phyloP scores from a whole-genome alignment of 2,113 vertebrate species.

The Onychostruthus taczanowskii region DNA sequence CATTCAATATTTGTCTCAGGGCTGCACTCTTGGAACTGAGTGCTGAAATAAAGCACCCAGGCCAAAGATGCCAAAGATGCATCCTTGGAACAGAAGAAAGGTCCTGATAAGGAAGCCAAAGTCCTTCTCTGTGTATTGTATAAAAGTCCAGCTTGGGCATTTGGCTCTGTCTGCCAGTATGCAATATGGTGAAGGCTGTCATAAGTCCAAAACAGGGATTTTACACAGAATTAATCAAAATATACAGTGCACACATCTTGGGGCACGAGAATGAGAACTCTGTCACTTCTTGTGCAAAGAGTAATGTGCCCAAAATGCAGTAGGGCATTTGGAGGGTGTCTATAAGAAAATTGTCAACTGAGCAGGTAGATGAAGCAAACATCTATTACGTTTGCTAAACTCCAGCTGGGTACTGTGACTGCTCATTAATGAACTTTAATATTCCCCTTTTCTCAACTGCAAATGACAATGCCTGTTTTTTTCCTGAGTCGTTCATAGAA shows the following conservation, averaged over 20 bases:
- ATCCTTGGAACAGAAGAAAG: background rate
- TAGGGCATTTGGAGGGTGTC: background rate
- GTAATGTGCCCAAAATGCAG: background rate
- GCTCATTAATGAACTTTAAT: background rate
- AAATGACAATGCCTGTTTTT: background rate
- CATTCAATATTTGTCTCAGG: background rate
- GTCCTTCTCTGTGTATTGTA: background rate
- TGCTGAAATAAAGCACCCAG: background rate
- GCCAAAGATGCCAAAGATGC: background rate
- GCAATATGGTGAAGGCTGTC: background rate
- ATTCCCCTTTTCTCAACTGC: background rate
- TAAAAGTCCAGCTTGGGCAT: background rate
- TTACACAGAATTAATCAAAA: background rate
- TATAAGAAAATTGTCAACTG: background rate
- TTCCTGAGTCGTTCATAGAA: background rate
- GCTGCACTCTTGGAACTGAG: background rate
- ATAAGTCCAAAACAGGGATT: background rate
- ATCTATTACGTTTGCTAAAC: background rate
- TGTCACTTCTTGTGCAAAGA: background rate
- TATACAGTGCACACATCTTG: background rate
- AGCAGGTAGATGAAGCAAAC: background rate
- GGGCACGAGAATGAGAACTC: background rate
- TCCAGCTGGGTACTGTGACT: background rate
- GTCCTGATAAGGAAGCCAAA: background rate
- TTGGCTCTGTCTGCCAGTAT: background rate